Evolutionary conservation across 2,888 invertebrate genomes (phyloP), one percentile per base, ranked within the genome.

Genomic region (Junonia oenone): DNA sequence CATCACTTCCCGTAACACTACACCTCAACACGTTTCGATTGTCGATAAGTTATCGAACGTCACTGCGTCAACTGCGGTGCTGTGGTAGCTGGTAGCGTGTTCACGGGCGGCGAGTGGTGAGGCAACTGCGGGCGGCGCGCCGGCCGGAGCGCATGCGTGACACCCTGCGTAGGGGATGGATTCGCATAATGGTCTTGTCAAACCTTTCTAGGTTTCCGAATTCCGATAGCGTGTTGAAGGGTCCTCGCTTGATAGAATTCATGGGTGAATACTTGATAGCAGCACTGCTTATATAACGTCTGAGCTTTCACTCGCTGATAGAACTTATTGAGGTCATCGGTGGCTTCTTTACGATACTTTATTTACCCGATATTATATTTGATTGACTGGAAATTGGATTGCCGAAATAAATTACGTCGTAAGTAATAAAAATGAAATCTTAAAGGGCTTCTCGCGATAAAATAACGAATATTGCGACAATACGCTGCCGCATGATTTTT

Each of bases 61-160:
- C 80, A 84, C 78, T 84, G 83, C 83, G 78, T 75, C 63, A 64
- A 49, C 60, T 55, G 61, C 62, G 62, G 62, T 13, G 29, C n/a
- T 46, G 56, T 45, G 37, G 55, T 56, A 52, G 63, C 43, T 56
- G 61, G 45, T 15, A 22, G 49, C 56, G 63, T 59, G 70, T 64
- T 40, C 19, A 43, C 77, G 74, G 62, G 67, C 63, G 68, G 58
- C 65, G 72, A 67, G 71, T 62, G 52, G 66, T 63, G 71, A 64
- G 68, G 67, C 68, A 75, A 86, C 86, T 86, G 86, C 86, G 87
- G 73, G 74, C 68, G 72, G 73, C 69, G 73, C 77, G 72, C 64
- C 68, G 64, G 46, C 49, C 53, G 56, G 65, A 72, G 77, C 86
- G 84, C 86, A 76, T 78, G 86, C 81, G 86, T 65, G 55, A 37